phyloP scores from a whole-genome alignment of 2,113 vertebrate genomes.

The Prionailurus viverrinus region DNA sequence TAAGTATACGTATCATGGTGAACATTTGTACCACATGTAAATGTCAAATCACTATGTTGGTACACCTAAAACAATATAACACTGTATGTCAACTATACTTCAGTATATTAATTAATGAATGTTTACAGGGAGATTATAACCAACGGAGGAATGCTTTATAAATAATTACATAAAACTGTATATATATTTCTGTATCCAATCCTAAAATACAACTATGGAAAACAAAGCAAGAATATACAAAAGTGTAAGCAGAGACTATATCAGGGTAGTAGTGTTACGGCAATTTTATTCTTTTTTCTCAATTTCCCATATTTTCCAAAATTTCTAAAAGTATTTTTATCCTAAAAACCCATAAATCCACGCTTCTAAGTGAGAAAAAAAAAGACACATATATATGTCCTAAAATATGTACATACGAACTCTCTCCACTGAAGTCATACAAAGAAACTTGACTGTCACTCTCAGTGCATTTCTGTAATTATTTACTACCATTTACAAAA shows the following conservation, averaged over 20 bases:
- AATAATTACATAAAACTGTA: conserved; percentile 60
- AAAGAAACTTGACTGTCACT: neutral
- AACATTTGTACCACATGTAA: neutral
- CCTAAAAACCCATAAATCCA: neutral
- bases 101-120: neutral
- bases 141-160: conserved; percentile 66
- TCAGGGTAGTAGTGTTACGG: neutral
- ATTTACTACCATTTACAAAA: conserved; percentile 28
- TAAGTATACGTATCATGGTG: neutral
- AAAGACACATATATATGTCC: neutral
- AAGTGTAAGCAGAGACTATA: conserved; percentile 58
- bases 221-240: conserved; percentile 55
- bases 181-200: conserved; percentile 58
- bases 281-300: conserved; percentile 15
- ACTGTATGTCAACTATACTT: neutral
- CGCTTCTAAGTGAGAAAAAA: conserved; percentile 25
- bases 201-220: conserved; percentile 42
- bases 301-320: conserved; percentile 38
- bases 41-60: neutral
- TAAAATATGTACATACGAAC: neutral
- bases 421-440: neutral
- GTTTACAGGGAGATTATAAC: conserved; percentile 68
- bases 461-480: neutral
- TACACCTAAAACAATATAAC: neutral
- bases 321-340: conserved; percentile 57